A percentile compares a stretch with the other conserved stretches of the same genome.
phyloP scores from a whole-genome alignment of 2,888 invertebrate species.

The Carcina quercana region DNA sequence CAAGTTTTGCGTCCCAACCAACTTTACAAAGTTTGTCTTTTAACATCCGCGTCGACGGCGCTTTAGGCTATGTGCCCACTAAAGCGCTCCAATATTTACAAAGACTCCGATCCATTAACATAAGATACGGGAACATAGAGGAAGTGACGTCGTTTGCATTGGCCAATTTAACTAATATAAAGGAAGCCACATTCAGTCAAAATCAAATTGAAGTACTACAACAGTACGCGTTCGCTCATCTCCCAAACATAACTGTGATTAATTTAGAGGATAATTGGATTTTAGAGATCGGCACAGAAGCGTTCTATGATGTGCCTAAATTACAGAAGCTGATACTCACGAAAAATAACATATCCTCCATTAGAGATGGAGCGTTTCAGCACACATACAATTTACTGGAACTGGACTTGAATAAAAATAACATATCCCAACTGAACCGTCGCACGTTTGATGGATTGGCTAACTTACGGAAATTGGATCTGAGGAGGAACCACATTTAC shows the following conservation, averaged over 20 bases:
- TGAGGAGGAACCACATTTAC: constrained; percentile 83
- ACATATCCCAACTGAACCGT: constrained; percentile 82
- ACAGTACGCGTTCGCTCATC: constrained; percentile 81
- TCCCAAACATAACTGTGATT: constrained; percentile 79
- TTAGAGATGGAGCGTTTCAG: constrained; percentile 89
- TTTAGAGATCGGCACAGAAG: constrained; percentile 80
- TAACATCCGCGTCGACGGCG: constrained; percentile 80
- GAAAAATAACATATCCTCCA: constrained; percentile 87
- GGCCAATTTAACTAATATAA: constrained; percentile 80
- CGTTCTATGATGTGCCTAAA: constrained; percentile 82
- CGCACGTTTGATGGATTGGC: constrained; percentile 86
- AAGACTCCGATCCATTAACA: constrained; percentile 78
- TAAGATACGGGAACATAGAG: constrained; percentile 82
- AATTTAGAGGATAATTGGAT: constrained; percentile 86
- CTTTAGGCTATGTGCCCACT: constrained; percentile 81
- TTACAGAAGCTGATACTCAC: constrained; percentile 85
- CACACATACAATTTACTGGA: constrained; percentile 83
- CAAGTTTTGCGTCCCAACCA: constrained; percentile 82
- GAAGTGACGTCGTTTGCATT: constrained; percentile 82
- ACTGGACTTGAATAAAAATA: constrained; percentile 86
- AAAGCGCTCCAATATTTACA: constrained; percentile 79
- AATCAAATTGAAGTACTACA: constrained; percentile 81
- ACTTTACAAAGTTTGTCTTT: constrained; percentile 81
- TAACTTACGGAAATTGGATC: constrained; percentile 81
- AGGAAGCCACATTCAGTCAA: constrained; percentile 78